Base-by-base conservation (phyloP, 2,797 vertebrate species). In the Acanthurus lineatus region DNA sequence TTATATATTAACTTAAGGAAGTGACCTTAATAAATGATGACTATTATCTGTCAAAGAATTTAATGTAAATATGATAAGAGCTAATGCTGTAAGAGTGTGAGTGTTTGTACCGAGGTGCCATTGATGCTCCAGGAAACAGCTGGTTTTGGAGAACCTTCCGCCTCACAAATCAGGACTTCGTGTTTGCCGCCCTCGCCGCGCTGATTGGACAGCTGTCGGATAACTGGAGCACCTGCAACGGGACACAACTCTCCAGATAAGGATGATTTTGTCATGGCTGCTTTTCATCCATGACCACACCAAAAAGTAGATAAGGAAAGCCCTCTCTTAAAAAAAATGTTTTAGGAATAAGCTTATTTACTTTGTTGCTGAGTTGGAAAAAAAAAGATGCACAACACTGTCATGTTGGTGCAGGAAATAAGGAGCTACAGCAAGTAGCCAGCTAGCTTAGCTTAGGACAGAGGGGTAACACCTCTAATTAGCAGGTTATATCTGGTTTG, bases 141-240 rank as follows among this genome's bases (percentile, higher is more conserved):
- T 73, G 98, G 98, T 79, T 97, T 97, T 5, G 98, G 98, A 79
- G 94, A 97, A 64, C 98, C 98, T 92, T 99, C 97, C 60, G 95
- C 97, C 0, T 96, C 95, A 76, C 98, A 99, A 73, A 91, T 93
- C 83, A 99, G 89, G 58, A 97, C 95, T 94, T 97, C 96, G 74
- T 95, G 95, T 61, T 88, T 88, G 79, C 95, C 95, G 66, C 96
- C 96, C 40, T 94, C 87, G 44, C 94, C 88, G 3, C 90, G 94
- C 69, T 85, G 90, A 90, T 98, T 97, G 45, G 82, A 87, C 91
- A 99, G 95, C 84, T 42, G 51, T 49, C 76, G 96, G 91, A 99
- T 97, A 71, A 96, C 94, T 66, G 98, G 97, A 87, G 95, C 93
- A 91, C 98, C 98, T 99, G 85, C 14, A 94, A 92, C 20, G 65